A percentile compares a stretch with the other conserved stretches of the same genome.
Conservation (phyloP, 2,797 vertebrate species). For the Dicrostonyx torquatus region DNA sequence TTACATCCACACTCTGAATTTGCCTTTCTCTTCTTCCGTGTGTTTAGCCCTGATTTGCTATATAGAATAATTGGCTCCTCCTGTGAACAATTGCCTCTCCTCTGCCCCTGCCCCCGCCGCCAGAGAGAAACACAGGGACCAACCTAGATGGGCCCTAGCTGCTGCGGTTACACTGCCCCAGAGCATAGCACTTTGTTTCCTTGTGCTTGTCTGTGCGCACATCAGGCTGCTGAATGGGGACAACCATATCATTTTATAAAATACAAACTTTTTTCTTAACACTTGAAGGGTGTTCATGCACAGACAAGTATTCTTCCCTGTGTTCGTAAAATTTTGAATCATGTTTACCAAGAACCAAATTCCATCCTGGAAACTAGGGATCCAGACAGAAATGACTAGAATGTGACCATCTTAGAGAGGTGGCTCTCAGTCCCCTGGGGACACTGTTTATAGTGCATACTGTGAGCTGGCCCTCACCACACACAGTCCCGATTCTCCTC, state of each 20-base stretch:
- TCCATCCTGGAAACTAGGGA: not conserved
- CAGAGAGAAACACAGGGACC: not conserved
- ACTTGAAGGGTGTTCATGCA: not conserved
- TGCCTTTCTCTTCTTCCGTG: too few relatives aligned
- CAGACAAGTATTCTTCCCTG: not conserved
- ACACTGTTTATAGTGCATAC: too few relatives aligned
- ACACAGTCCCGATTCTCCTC: not conserved
- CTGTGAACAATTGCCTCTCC: fast-evolving
- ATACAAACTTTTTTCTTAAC: not conserved
- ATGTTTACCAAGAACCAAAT: not conserved
- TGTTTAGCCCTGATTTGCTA: not conserved
- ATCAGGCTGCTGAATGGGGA: not conserved
- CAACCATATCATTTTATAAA: not conserved
- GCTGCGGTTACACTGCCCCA: not conserved
- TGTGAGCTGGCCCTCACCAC: too few relatives aligned
- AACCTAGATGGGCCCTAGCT: not conserved
- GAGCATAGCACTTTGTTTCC: not conserved
- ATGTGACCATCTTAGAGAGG: not conserved
- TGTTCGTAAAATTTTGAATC: not conserved
- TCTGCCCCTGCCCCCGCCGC: too few relatives aligned
- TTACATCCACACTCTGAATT: not conserved
- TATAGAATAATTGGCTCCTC: not conserved
- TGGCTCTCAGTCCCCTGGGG: not conserved
- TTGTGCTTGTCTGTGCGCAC: fast-evolving
- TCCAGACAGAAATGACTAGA: not conserved